Evolutionary conservation across 2,888 invertebrate species (phyloP).

Genomic region (Oeneis ivallda): DNA sequence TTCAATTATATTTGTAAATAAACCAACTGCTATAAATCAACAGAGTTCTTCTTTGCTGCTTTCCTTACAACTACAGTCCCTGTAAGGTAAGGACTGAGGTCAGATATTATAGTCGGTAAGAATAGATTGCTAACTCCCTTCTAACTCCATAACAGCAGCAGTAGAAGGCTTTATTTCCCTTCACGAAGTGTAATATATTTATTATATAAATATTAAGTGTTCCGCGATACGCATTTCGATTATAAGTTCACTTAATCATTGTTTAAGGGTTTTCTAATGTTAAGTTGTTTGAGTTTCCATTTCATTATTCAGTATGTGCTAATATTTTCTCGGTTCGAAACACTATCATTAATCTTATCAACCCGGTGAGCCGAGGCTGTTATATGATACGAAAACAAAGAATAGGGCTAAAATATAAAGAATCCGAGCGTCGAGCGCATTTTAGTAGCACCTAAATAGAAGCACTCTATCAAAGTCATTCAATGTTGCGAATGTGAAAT

Average conservation of each 20-base stretch:
- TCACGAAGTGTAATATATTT: too few species aligned
- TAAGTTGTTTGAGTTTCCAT: background rate
- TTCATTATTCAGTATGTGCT: background rate
- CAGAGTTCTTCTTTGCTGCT: background rate
- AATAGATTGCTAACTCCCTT: too few species aligned
- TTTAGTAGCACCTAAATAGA: constrained; percentile 6
- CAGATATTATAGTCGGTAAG: too few species aligned
- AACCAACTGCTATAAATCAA: background rate
- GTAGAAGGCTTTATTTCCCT: background rate
- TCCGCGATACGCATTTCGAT: too few species aligned
- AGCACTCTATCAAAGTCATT: constrained; percentile 14
- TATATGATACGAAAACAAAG: constrained; percentile 16
- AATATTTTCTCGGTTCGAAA: background rate
- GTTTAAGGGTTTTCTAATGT: background rate
- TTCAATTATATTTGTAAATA: constrained; percentile 16
- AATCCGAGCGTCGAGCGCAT: constrained; percentile 2
- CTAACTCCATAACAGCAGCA: background rate
- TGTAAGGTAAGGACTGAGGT: too few species aligned
- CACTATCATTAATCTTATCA: constrained; percentile 7
- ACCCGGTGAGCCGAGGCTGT: constrained; percentile 2
- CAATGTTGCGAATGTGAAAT: background rate
- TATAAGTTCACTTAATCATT: too few species aligned
- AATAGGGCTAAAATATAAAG: background rate
- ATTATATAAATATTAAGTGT: too few species aligned
- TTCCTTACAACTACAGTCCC: background rate